Evolutionary conservation across 2,888 invertebrate genomes (phyloP).

Genomic region (Erebia palarica): DNA sequence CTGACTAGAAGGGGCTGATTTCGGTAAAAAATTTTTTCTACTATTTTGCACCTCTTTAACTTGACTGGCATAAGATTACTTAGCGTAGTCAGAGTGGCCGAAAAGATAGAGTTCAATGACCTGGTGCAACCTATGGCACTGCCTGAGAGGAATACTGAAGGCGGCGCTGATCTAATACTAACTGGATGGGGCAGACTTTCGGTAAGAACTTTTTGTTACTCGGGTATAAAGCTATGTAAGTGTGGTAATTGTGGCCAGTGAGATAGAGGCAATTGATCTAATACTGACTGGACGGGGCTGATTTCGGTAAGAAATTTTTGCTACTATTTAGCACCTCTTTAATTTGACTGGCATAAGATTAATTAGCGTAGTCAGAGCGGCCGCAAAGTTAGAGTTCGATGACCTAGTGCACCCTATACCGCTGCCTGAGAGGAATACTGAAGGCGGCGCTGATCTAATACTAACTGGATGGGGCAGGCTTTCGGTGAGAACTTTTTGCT

Average conservation of each 20-base stretch:
- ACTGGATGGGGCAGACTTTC: slow-evolving; percentile 77
- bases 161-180: slow-evolving; percentile 58
- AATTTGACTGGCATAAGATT: no score
- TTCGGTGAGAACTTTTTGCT: slow-evolving; percentile 51
- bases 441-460: slow-evolving; percentile 55
- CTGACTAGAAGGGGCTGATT: slow-evolving; percentile 74
- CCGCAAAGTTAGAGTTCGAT: slow-evolving; percentile 56
- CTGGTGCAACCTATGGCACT: slow-evolving; percentile 62
- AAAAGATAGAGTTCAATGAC: slow-evolving; percentile 58
- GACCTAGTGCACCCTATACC: slow-evolving; percentile 61
- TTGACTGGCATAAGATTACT: no score
- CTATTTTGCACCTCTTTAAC: no score
- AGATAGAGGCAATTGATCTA: slow-evolving; percentile 43
- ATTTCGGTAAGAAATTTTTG: slow-evolving; percentile 55
- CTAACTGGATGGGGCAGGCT: slow-evolving; percentile 77
- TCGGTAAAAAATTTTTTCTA: slow-evolving; percentile 55
- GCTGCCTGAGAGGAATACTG: slow-evolving; percentile 59
- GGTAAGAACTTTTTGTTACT: slow-evolving; percentile 47
- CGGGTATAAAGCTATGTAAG: no score
- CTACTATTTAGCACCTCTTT: no score
- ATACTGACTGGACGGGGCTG: slow-evolving; percentile 77
- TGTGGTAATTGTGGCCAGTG: no score
- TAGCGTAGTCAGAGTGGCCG: slow-evolving; percentile 56
- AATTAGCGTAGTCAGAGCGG: slow-evolving; percentile 49
- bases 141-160: slow-evolving; percentile 57